Conservation (phyloP, 2,113 vertebrate species). For the Strix aluco region DNA sequence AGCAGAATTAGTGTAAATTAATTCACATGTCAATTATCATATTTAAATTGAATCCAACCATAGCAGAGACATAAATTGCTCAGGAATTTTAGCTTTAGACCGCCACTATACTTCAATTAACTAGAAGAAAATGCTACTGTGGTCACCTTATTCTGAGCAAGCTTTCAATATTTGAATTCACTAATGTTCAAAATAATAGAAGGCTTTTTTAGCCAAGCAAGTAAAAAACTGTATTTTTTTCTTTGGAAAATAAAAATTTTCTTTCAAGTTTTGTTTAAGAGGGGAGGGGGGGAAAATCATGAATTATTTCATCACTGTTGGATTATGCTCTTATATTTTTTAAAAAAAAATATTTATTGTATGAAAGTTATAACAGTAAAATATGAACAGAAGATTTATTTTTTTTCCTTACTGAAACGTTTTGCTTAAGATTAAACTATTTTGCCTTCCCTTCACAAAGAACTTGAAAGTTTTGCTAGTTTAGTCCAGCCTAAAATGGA, state of each 20-base stretch:
- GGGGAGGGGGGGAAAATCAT: rapidly evolving
- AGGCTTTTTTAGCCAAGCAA: neutral
- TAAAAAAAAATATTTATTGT: neutral
- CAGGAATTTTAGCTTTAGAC: neutral
- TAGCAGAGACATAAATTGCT: neutral
- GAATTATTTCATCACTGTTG: neutral
- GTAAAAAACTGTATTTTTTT: neutral
- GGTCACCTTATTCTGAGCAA: neutral
- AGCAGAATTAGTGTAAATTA: neutral
- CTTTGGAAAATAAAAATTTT: neutral
- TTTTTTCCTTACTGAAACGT: neutral
- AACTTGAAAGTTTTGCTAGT: neutral
- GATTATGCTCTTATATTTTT: neutral
- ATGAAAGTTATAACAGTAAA: neutral
- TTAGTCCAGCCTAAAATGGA: neutral
- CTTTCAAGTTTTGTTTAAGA: neutral
- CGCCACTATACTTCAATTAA: neutral
- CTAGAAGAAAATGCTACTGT: neutral
- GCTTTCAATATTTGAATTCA: neutral
- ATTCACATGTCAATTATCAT: neutral
- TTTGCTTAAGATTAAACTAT: neutral
- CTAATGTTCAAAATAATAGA: neutral
- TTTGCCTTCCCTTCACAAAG: neutral
- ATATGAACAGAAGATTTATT: neutral
- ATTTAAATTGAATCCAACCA: neutral